phyloP scores from a whole-genome alignment of 2,113 vertebrate species.

The Willisornis vidua region DNA sequence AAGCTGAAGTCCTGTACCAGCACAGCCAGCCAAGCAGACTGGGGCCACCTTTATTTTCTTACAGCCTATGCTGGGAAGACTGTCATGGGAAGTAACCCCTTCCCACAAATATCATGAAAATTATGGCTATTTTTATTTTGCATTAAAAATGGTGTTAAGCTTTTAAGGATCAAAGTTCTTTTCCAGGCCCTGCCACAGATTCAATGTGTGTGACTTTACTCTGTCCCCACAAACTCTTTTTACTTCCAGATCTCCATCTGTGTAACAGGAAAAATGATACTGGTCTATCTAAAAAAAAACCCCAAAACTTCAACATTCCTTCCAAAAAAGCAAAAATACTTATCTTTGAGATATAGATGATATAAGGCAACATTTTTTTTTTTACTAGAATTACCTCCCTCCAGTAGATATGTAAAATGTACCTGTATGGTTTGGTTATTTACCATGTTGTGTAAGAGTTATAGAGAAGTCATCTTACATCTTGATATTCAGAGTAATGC shows the following conservation, averaged over 20 bases:
- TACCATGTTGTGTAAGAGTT: background rate
- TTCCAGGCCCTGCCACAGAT: background rate
- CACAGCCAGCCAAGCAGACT: rapidly evolving
- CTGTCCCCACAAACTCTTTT: background rate
- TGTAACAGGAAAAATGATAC: background rate
- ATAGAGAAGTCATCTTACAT: background rate
- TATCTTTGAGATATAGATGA: background rate
- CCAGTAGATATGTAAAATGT: background rate
- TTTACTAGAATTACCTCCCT: background rate
- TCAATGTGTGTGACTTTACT: background rate
- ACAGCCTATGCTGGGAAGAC: background rate
- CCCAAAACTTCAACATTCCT: background rate
- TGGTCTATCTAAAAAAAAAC: background rate
- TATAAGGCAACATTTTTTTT: background rate
- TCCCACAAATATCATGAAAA: background rate
- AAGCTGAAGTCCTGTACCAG: background rate
- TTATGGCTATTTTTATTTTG: background rate
- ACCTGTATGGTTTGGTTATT: background rate
- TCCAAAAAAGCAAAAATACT: background rate
- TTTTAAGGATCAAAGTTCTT: background rate
- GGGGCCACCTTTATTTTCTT: background rate
- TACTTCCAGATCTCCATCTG: background rate
- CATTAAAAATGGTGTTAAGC: background rate
- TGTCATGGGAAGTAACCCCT: background rate
- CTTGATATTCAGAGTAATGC: background rate